phyloP scores from a whole-genome alignment of 1,140 invertebrate genomes.

The Sitophilus oryzae region DNA sequence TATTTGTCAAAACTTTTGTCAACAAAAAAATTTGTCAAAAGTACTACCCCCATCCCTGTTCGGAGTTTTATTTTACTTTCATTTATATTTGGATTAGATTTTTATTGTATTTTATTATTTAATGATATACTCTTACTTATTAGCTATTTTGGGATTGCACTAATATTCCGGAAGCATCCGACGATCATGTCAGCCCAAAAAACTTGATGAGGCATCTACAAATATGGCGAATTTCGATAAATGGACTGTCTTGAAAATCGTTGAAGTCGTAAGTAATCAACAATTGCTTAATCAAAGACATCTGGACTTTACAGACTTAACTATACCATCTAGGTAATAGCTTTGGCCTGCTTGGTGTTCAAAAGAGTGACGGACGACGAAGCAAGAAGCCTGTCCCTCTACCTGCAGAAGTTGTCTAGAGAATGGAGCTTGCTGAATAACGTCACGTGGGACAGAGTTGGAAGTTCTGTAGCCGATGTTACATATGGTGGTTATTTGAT shows the following conservation, averaged over 20 bases:
- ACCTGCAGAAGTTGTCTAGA: conserved; percentile 61
- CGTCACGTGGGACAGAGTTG: conserved; percentile 61
- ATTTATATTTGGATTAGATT: too few species aligned
- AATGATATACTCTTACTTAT: too few species aligned
- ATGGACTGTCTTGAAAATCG: conserved; percentile 47
- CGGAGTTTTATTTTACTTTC: too few species aligned
- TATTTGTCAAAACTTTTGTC: too few species aligned
- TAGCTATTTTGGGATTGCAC: too few species aligned
- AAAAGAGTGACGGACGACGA: conserved; percentile 67
- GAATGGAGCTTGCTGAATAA: conserved; percentile 70
- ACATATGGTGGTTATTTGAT: conserved; percentile 65
- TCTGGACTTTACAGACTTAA: background rate
- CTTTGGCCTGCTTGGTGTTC: conserved; percentile 58
- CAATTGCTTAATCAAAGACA: background rate
- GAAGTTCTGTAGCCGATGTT: conserved; percentile 56
- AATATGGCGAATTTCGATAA: conserved; percentile 30
- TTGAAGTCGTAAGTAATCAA: conserved; percentile 49
- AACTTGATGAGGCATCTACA: too few species aligned
- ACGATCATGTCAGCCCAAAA: too few species aligned
- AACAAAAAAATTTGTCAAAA: too few species aligned
- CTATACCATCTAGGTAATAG: conserved; percentile 52
- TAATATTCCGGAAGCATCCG: too few species aligned
- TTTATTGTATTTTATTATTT: too few species aligned
- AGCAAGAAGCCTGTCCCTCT: conserved; percentile 57
- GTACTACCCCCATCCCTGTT: too few species aligned